A percentile compares a stretch with the other conserved stretches of the same genome.
phyloP scores from a whole-genome alignment of 2,888 invertebrate genomes.

The Ochropleura leucogaster region DNA sequence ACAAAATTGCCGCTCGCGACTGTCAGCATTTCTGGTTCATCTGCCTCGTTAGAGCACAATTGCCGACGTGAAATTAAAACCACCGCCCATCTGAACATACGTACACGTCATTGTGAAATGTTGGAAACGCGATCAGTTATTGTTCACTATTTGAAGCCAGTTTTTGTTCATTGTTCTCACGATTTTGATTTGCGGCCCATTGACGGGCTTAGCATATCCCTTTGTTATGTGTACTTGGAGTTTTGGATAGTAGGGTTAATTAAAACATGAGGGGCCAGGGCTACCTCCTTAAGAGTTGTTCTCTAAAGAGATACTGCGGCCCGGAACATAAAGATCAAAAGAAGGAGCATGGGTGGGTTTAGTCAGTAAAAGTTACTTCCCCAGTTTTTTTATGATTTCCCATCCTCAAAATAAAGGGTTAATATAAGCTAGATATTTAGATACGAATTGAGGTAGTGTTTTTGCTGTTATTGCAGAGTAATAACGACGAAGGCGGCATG shows the following conservation, averaged over 20 bases:
- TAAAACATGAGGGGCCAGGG: background rate
- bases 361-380: too few relatives aligned
- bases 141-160: conserved; percentile 53
- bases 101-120: conserved; percentile 62
- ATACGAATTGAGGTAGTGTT: background rate
- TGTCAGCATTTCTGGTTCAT: conserved; percentile 88
- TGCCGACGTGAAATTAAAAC: conserved; percentile 86
- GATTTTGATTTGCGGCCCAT: conserved; percentile 46
- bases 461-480: background rate
- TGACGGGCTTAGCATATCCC: conserved; percentile 39
- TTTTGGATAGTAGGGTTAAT: conserved; percentile 8
- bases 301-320: too few relatives aligned
- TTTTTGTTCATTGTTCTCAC: conserved; percentile 41
- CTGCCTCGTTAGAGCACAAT: conserved; percentile 87
- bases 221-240: conserved; percentile 18
- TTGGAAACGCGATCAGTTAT: conserved; percentile 58
- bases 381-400: too few relatives aligned
- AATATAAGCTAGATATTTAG: conserved; percentile 19
- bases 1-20: conserved; percentile 85
- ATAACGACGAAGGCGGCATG: background rate
- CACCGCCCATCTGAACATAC: conserved; percentile 73
- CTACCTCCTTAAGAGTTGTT: too few relatives aligned
- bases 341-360: too few relatives aligned
- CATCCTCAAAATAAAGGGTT: background rate
- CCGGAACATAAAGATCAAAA: too few relatives aligned